These are phyloP conservation scores for fruit fly (Drosophila melanogaster) DNA, from an alignment of 1,140 invertebrate species.

Conservation along the genomic window Release_6_plus_ISO1_MT NC_004354.4:10472001-10472500, in stretches of 20 bases:
- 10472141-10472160: slow-evolving; percentile 5
- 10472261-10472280: slow-evolving; percentile 52
- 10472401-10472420: too few relatives aligned
- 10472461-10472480: too few relatives aligned
- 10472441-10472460: too few relatives aligned
- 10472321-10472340: neutral
- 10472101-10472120: slow-evolving; percentile 26
- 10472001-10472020: slow-evolving; percentile 78
- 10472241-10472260: slow-evolving; percentile 65
- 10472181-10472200: slow-evolving; percentile 3
- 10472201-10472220: neutral
- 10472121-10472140: slow-evolving; percentile 48
- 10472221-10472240: slow-evolving; percentile 13
- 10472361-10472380: neutral
- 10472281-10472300: slow-evolving; percentile 6
- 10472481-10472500: too few relatives aligned
- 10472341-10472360: neutral
- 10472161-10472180: neutral
- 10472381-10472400: too few relatives aligned
- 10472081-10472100: slow-evolving; percentile 20
- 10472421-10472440: too few relatives aligned
- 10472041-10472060: slow-evolving; percentile 43
- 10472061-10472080: slow-evolving; percentile 18
- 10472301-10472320: slow-evolving; percentile 3
- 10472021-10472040: slow-evolving; percentile 55